Conservation (phyloP, 2,888 invertebrate species). For the Erebia epiphron region DNA sequence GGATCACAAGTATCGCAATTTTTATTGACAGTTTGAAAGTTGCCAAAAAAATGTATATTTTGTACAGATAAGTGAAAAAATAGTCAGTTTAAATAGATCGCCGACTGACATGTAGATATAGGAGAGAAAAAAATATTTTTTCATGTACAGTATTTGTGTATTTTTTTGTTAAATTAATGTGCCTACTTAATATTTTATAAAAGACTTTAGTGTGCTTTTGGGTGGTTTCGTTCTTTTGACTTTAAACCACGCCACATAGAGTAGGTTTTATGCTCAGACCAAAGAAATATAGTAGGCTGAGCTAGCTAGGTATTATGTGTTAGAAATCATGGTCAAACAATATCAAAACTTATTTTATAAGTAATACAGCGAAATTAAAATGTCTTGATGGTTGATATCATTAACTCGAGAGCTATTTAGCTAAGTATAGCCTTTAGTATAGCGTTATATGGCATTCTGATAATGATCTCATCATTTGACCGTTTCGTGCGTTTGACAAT, state of each 20-base stretch:
- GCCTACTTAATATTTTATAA: slow-evolving; percentile 51
- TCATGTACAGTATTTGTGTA: slow-evolving; percentile 61
- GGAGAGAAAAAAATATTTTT: slow-evolving; percentile 50
- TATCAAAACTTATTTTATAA: no score
- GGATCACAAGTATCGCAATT: background rate
- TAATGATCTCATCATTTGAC: background rate
- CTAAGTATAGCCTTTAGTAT: no score
- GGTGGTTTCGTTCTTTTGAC: slow-evolving; percentile 21
- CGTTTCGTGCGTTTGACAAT: background rate
- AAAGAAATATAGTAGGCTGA: background rate
- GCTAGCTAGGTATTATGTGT: background rate
- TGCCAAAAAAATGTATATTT: slow-evolving; percentile 49
- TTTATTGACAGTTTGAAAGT: background rate
- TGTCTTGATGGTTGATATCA: background rate
- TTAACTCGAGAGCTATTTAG: no score
- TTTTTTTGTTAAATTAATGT: slow-evolving; percentile 41
- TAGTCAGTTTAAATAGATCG: slow-evolving; percentile 37
- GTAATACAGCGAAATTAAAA: background rate
- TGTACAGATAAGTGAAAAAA: slow-evolving; percentile 49
- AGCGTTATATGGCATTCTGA: no score
- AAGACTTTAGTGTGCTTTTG: slow-evolving; percentile 33
- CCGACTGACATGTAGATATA: slow-evolving; percentile 58
- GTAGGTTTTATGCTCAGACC: slow-evolving; percentile 24
- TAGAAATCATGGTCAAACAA: background rate
- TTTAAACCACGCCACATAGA: slow-evolving; percentile 21